Percentiles rank a stretch among this genome's conserved stretches.
Evolutionary conservation across 2,113 vertebrate species (phyloP).

Genomic region (Pollimyrus isidori): DNA sequence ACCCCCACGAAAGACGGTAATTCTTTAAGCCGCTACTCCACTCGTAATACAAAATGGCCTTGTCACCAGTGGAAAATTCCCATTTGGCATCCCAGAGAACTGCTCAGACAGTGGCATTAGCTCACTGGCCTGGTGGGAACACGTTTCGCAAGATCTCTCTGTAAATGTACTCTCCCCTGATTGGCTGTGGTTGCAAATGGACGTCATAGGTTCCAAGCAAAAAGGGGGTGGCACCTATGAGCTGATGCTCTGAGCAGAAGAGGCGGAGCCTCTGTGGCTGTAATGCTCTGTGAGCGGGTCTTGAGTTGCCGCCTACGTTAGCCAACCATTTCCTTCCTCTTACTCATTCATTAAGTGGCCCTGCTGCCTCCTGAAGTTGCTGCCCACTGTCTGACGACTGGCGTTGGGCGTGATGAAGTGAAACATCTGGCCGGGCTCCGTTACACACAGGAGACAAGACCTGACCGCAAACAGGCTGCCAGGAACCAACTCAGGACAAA

Average conservation of each 20-base stretch:
- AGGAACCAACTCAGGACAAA: neutral
- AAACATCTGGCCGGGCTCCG: constrained; percentile 1
- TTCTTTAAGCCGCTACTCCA: neutral
- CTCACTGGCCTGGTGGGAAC: neutral
- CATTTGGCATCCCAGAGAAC: constrained; percentile 2
- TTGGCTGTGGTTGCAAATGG: neutral
- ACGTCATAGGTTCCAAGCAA: neutral
- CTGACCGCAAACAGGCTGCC: neutral
- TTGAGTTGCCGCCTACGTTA: neutral
- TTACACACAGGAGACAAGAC: neutral
- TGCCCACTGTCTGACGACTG: neutral
- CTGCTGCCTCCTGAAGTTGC: neutral
- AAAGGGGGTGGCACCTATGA: neutral
- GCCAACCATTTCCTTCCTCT: constrained; percentile 44
- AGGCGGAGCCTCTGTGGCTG: neutral
- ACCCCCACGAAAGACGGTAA: neutral
- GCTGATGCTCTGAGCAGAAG: neutral
- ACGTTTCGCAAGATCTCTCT: neutral
- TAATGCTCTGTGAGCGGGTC: neutral
- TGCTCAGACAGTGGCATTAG: neutral
- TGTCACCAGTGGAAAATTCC: constrained; percentile 5
- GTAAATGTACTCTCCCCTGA: neutral
- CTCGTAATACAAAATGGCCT: constrained; percentile 4
- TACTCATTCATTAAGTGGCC: constrained; percentile 29
- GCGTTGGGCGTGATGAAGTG: neutral